phyloP scores from a whole-genome alignment of 2,797 vertebrate species.

The Acrocephalus scirpaceus region DNA sequence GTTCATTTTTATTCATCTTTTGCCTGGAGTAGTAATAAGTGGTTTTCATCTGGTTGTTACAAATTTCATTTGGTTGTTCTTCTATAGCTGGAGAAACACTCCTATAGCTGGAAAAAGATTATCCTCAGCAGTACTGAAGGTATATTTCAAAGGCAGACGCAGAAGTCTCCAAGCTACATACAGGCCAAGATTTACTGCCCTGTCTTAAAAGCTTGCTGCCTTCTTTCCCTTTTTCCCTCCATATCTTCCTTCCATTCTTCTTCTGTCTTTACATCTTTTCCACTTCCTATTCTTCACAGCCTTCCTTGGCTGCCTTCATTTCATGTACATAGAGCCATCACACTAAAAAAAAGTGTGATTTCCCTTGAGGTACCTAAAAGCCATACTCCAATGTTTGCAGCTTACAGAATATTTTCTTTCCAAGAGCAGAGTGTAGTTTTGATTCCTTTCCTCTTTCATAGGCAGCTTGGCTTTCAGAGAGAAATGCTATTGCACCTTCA shows the following conservation, averaged over 20 bases:
- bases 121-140: neutral
- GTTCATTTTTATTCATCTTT: neutral
- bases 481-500: neutral
- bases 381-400: neutral
- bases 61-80: neutral
- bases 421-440: neutral
- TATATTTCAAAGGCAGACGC: neutral
- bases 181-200: neutral
- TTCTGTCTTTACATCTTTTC: neutral
- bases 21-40: neutral
- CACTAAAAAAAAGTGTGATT: neutral
- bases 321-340: neutral
- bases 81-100: neutral
- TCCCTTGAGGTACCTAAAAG: neutral
- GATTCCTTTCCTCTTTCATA: neutral
- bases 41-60: neutral
- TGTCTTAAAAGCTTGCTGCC: neutral
- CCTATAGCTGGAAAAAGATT: neutral
- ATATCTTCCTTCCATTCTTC: neutral
- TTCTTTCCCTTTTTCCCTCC: neutral
- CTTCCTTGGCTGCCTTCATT: neutral
- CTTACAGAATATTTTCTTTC: neutral
- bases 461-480: neutral
- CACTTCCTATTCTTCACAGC: neutral
- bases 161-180: neutral